Evolutionary conservation across 1,140 invertebrate genomes (phyloP).

Genomic region (Scaptomyza montana): DNA sequence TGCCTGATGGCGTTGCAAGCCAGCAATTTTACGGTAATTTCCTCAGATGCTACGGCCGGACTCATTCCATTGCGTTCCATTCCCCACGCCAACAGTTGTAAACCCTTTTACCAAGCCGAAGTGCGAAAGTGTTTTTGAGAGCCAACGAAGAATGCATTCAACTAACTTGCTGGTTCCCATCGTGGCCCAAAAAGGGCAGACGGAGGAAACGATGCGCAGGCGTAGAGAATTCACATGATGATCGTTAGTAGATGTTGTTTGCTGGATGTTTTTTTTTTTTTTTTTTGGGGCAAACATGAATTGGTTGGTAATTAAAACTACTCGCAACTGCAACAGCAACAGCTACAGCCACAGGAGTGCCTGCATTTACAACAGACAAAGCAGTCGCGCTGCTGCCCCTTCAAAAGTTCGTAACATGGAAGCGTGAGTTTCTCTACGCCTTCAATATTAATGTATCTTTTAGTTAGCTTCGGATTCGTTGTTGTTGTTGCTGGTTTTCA

Average conservation of each 20-base stretch:
- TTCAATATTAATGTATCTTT: slow-evolving; percentile 53
- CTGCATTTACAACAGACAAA: slow-evolving; percentile 47
- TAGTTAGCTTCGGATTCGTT: slow-evolving; percentile 30
- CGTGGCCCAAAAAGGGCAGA: slow-evolving; percentile 13
- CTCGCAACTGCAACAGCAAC: slow-evolving; percentile 35
- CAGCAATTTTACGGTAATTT: slow-evolving; percentile 53
- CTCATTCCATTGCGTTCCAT: slow-evolving; percentile 4
- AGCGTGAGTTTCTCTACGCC: slow-evolving; percentile 53
- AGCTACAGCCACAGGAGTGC: slow-evolving; percentile 6
- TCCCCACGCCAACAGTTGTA: neutral
- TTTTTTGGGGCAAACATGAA: slow-evolving; percentile 39
- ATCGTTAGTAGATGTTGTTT: slow-evolving; percentile 42
- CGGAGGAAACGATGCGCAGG: slow-evolving; percentile 50
- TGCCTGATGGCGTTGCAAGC: slow-evolving; percentile 33
- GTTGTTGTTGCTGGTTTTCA: slow-evolving; percentile 47
- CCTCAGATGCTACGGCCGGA: slow-evolving; percentile 26
- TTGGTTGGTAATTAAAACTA: slow-evolving; percentile 51
- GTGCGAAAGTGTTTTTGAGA: slow-evolving; percentile 38
- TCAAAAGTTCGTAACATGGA: slow-evolving; percentile 45
- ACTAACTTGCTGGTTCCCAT: slow-evolving; percentile 33
- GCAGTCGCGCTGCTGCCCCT: slow-evolving; percentile 14
- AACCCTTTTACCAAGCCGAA: slow-evolving; percentile 15
- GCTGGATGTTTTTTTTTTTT: neutral
- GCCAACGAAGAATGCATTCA: slow-evolving; percentile 43
- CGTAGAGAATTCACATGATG: slow-evolving; percentile 68